Percentiles rank a stretch among this genome's conserved stretches.
Evolutionary conservation across 2,888 invertebrate species (phyloP).

Genomic region (Leptinotarsa haldemani): DNA sequence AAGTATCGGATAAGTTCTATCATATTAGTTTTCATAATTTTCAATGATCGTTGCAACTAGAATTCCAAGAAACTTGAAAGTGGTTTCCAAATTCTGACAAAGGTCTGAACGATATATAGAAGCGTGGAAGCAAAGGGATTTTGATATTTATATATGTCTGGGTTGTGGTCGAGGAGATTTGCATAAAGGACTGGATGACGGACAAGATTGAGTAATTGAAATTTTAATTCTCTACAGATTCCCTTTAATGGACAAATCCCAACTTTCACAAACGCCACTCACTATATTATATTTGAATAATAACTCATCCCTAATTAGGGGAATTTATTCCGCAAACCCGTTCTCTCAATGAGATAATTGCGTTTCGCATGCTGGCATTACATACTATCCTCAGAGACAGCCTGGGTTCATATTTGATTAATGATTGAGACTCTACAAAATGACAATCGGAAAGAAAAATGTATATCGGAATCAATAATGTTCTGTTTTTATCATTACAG

Average conservation of each 20-base stretch:
- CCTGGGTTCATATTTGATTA: neutral
- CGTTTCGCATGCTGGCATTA: neutral
- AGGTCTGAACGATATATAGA: neutral
- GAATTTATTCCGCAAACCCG: slow-evolving; percentile 33
- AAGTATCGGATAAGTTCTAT: too few species aligned
- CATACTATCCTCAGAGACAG: neutral
- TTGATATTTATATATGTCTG: slow-evolving; percentile 27
- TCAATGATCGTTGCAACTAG: too few species aligned
- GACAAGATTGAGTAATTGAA: slow-evolving; percentile 40
- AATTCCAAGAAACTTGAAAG: neutral
- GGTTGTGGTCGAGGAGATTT: slow-evolving; percentile 32
- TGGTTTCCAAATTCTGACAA: neutral
- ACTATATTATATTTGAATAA: slow-evolving; percentile 39
- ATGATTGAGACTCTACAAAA: too few species aligned
- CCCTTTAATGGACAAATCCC: slow-evolving; percentile 31
- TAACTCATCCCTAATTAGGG: slow-evolving; percentile 37
- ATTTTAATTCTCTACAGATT: slow-evolving; percentile 37
- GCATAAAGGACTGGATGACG: slow-evolving; percentile 31
- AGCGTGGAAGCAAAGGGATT: neutral
- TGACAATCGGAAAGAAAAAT: too few species aligned
- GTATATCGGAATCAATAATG: too few species aligned
- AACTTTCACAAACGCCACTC: slow-evolving; percentile 28
- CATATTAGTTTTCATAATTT: too few species aligned
- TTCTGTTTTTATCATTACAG: too few species aligned
- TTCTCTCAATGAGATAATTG: slow-evolving; percentile 17